Conservation (phyloP, 2,888 invertebrate genomes). For the Xestoiulus laeticollis region DNA sequence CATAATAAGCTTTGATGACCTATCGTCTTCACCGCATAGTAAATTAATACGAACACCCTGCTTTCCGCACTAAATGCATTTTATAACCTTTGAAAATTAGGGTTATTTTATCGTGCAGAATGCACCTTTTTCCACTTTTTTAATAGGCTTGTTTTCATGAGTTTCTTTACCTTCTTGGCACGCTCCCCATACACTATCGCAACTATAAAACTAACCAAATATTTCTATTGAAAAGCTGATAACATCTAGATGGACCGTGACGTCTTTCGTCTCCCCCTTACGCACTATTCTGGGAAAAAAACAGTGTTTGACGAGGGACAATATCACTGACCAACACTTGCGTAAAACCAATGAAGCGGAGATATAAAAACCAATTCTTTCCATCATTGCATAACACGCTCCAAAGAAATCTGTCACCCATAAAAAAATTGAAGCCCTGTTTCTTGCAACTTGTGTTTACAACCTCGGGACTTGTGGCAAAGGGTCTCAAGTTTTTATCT, state of each 20-base stretch:
- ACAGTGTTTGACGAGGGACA: background rate
- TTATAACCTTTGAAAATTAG: background rate
- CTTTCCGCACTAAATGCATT: background rate
- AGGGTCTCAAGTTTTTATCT: background rate
- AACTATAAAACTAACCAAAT: background rate
- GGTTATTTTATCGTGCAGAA: background rate
- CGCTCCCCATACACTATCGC: background rate
- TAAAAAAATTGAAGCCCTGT: background rate
- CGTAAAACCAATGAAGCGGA: background rate
- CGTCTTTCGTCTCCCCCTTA: background rate
- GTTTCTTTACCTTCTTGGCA: background rate
- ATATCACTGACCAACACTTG: slow-evolving; percentile 24
- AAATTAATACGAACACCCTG: background rate
- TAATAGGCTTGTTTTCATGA: background rate
- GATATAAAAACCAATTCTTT: slow-evolving; percentile 24
- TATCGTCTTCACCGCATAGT: background rate
- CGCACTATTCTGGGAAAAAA: background rate
- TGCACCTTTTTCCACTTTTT: background rate
- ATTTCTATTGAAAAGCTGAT: background rate
- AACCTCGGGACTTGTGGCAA: background rate
- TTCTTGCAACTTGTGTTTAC: background rate
- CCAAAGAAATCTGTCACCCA: background rate
- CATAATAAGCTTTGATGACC: background rate
- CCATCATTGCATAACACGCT: slow-evolving; percentile 24
- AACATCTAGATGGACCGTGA: background rate